phyloP scores from a whole-genome alignment of 53 echinoderm and acorn worm species.

The Paracentrotus lividus region DNA sequence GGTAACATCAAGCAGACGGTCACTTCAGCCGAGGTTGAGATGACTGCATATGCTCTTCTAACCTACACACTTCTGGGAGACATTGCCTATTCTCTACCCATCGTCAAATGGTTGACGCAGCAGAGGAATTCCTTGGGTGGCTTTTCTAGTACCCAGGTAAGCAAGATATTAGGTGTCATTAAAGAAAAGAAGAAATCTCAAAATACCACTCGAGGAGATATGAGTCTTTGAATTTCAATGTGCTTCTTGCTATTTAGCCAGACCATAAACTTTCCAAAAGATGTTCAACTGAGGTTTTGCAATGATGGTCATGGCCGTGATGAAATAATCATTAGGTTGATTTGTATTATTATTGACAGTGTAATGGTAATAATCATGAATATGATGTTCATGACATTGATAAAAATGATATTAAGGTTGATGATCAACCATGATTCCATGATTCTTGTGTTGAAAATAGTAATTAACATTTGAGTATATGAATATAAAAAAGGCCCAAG shows the following conservation, averaged over 20 bases:
- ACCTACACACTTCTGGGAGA: slow-evolving; percentile 93
- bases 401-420: no score
- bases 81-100: slow-evolving; percentile 93
- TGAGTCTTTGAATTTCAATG: background rate
- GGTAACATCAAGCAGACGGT: slow-evolving; percentile 87
- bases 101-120: slow-evolving; percentile 98
- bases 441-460: no score
- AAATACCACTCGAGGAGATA: background rate
- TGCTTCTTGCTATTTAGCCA: no score
- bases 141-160: slow-evolving; percentile 97
- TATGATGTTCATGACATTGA: no score
- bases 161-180: background rate
- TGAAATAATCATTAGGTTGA: no score
- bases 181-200: background rate
- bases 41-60: slow-evolving; percentile 97
- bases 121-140: slow-evolving; percentile 97
- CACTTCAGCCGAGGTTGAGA: slow-evolving; percentile 97
- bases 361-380: no score
- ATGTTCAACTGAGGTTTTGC: background rate
- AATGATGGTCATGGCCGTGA: background rate
- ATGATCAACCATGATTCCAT: no score
- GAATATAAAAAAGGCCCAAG: no score
- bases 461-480: no score
- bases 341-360: no score
- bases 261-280: background rate